phyloP scores from a whole-genome alignment of 2,888 invertebrate species.

The Drosophila dives region DNA sequence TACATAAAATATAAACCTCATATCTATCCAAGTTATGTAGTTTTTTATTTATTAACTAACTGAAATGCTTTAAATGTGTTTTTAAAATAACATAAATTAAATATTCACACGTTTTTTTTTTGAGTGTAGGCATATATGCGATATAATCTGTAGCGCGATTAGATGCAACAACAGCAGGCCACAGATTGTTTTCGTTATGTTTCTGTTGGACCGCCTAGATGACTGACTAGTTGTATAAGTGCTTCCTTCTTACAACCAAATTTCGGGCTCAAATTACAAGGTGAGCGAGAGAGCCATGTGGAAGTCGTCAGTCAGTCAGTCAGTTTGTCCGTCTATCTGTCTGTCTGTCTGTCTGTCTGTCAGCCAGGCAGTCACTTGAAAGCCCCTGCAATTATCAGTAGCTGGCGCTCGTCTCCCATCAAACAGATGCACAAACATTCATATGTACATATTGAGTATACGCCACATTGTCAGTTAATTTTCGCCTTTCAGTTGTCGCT shows the following conservation, averaged over 20 bases:
- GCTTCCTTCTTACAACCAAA: constrained; percentile 75
- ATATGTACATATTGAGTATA: constrained; percentile 62
- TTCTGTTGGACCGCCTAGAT: constrained; percentile 28
- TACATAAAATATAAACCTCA: neutral
- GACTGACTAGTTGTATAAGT: constrained; percentile 79
- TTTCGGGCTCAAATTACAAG: constrained; percentile 84
- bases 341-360: constrained; percentile 8
- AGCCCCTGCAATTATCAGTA: constrained; percentile 74
- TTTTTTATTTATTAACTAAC: neutral
- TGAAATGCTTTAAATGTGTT: neutral
- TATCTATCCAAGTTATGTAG: neutral
- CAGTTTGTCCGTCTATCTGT: too few relatives aligned
- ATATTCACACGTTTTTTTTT: neutral
- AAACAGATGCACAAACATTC: neutral
- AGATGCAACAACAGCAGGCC: constrained; percentile 30
- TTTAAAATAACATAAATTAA: neutral
- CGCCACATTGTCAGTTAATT: constrained; percentile 73
- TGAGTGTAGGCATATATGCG: constrained; percentile 43
- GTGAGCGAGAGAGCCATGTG: constrained; percentile 76
- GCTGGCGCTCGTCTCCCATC: constrained; percentile 48
- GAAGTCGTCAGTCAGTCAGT: constrained; percentile 68
- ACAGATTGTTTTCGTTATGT: constrained; percentile 12
- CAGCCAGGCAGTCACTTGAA: constrained; percentile 58
- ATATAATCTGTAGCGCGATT: constrained; percentile 67
- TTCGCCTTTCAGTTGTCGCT: constrained; percentile 41